Base-by-base conservation (phyloP, 1,140 invertebrate genomes). In the Drosophila teissieri region DNA sequence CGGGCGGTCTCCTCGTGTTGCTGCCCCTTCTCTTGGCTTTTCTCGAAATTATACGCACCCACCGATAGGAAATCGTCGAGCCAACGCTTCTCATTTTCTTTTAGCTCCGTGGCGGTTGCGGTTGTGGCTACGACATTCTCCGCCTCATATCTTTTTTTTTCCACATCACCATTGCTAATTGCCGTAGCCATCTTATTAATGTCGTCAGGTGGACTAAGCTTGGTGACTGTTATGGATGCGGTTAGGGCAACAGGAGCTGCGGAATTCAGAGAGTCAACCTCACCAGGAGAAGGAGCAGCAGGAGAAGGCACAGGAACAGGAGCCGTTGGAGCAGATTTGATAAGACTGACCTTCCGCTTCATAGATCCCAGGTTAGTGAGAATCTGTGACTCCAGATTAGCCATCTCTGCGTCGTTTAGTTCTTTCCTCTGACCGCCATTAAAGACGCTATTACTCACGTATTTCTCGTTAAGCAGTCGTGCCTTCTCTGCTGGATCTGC, bases 1-100 rank as follows among this genome's bases (percentile, higher is more conserved):
- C 36, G 60, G 42, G 54, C 60, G 51, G 67, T 53, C 73, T 84
- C 61, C 45, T 78, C 68, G 55, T 79, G 49, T 70, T 75, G 37
- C 57, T 37, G 8, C 57, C 62, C 31, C 48, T 70, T 39, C n/a
- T 73, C 37, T 52, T 83, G 73, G 58, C 62, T 68, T 68, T 78
- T 78, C 64, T 92, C 91, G 54, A 92, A 92, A 74, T 91, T 91
- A 70, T 78, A 86, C 56, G 91, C 90, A 57, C 91, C 88, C 69
- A 92, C 77, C 46, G 91, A 92, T 74, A 92, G 81, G 53, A 92
- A 65, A 74, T 91, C 91, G 67, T 91, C 88, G 55, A 92, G 70
- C 91, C 90, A 92, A 24, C 89, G 91, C 64, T 91, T 91, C 70
- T 91, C 91, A 78, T 90, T 91, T 75, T 89, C 91, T 52, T 78